Percentiles rank a stretch among this genome's conserved stretches.
These are phyloP conservation scores for Lophochroa leadbeateri DNA, from an alignment of 2,113 vertebrate species.

Conservation along the genomic window DNA sequence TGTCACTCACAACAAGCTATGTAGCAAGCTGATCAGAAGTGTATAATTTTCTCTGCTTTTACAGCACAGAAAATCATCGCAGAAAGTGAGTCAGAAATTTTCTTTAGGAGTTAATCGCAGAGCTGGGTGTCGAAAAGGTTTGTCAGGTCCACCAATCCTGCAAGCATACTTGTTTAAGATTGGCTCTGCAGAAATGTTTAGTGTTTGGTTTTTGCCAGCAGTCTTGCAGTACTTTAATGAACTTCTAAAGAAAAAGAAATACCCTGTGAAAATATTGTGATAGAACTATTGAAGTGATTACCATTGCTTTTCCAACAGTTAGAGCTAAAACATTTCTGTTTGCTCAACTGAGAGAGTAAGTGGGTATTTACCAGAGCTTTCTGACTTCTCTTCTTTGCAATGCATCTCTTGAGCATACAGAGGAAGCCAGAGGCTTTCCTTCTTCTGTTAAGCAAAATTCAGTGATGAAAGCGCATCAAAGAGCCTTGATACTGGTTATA, in stretches of 20 bases:
- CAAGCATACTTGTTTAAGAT: background rate
- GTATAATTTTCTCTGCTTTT: background rate
- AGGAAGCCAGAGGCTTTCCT: background rate
- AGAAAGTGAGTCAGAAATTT: conserved; percentile 41
- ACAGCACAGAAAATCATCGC: background rate
- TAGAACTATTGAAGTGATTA: background rate
- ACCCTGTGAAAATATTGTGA: background rate
- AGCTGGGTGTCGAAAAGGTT: background rate
- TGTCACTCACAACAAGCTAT: background rate
- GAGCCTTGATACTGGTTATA: background rate
- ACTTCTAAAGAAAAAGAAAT: background rate
- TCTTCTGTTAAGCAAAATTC: background rate
- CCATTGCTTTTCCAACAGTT: background rate
- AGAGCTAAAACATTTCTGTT: background rate
- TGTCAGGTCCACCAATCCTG: background rate
- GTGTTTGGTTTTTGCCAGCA: background rate
- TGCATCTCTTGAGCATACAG: background rate
- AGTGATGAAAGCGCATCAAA: background rate
- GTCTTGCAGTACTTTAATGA: background rate
- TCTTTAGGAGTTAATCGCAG: background rate
- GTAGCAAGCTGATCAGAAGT: background rate
- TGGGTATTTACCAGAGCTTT: background rate
- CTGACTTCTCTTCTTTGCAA: background rate
- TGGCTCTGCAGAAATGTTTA: background rate
- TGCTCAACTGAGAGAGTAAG: background rate